Conservation (phyloP, 2,797 vertebrate species). For the Bryconaethiops microstoma region DNA sequence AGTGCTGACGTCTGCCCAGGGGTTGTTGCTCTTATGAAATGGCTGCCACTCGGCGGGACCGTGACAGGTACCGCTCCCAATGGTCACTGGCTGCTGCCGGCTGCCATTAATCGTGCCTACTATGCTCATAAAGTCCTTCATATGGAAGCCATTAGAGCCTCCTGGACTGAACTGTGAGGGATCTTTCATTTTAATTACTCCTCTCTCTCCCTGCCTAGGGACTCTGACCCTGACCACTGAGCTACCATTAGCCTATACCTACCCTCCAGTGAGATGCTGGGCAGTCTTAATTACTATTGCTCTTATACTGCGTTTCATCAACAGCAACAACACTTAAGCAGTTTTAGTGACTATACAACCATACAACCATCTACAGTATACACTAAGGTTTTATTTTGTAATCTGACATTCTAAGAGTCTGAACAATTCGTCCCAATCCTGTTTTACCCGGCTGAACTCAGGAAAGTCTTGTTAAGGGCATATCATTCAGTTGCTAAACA, state of each 20-base stretch:
- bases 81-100: background rate
- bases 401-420: background rate
- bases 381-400: background rate
- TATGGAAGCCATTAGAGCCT: constrained; percentile 51
- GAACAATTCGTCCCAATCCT: background rate
- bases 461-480: background rate
- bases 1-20: constrained; percentile 22
- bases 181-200: constrained; percentile 47
- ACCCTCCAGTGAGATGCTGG: constrained; percentile 26
- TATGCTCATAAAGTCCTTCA: constrained; percentile 57
- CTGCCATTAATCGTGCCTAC: constrained; percentile 4
- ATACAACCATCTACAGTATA: background rate
- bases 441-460: background rate
- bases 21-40: constrained; percentile 37
- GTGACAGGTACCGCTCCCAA: constrained; percentile 69
- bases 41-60: constrained; percentile 24
- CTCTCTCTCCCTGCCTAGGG: constrained; percentile 26
- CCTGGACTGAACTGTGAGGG: constrained; percentile 36
- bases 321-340: background rate
- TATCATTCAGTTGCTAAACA: background rate
- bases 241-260: constrained; percentile 18
- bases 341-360: background rate
- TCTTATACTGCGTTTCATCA: background rate
- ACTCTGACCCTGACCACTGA: constrained; percentile 14
- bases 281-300: constrained; percentile 13